phyloP scores from a whole-genome alignment of 92 coral and sea anemone genomes.

The Scolanthus callimorphus region DNA sequence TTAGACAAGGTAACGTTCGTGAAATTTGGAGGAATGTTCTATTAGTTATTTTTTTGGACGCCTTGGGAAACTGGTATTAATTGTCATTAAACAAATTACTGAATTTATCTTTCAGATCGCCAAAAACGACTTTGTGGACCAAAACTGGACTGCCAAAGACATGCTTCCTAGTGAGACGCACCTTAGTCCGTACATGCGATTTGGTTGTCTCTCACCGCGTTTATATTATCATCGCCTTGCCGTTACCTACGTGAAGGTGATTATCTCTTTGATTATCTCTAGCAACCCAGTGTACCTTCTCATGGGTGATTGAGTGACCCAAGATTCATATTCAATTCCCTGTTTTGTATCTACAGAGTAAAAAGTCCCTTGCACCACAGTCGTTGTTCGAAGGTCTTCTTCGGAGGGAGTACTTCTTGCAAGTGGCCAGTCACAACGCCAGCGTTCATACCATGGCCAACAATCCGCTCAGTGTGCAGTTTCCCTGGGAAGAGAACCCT shows the following conservation, averaged over 20 bases:
- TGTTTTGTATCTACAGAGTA: no score
- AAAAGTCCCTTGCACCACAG: no score
- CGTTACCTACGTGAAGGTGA: constrained; percentile 53
- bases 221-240: constrained; percentile 42
- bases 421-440: constrained; percentile 51
- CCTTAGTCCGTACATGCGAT: constrained; percentile 71
- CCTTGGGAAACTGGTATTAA: no score
- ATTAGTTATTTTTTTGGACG: no score
- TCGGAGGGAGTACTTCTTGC: constrained; percentile 73
- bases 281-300: no score
- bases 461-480: constrained; percentile 60
- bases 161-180: constrained; percentile 46
- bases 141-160: constrained; percentile 13
- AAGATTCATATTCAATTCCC: no score
- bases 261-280: no score
- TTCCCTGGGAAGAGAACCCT: constrained; percentile 66
- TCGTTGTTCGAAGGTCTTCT: constrained; percentile 12
- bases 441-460: constrained; percentile 45
- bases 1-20: constrained; percentile 25
- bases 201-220: constrained; percentile 80
- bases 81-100: background rate
- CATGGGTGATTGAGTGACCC: no score
- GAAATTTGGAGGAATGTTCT: no score
- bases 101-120: constrained; percentile 3
- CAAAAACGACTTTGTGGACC: constrained; percentile 26